Conservation (phyloP, 2,888 invertebrate genomes). For the Aspidiotus rigidus region DNA sequence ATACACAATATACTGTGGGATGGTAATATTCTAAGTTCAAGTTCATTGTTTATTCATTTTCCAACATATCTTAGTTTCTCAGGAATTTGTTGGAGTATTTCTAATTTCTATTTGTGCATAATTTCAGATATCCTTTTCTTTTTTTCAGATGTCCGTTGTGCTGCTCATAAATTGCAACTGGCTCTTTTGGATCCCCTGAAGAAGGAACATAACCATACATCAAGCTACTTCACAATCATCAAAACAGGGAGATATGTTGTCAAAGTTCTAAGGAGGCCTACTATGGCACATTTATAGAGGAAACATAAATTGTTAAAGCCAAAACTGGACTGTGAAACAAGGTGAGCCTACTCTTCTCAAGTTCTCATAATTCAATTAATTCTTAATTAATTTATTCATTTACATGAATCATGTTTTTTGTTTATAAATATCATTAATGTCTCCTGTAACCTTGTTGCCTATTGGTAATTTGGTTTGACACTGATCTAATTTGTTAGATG, state of each 20-base stretch:
- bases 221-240: neutral
- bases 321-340: neutral
- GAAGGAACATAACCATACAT: neutral
- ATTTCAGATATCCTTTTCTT: too few relatives aligned
- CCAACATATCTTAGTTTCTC: too few relatives aligned
- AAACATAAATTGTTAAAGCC: neutral
- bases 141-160: neutral
- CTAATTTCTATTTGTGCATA: too few relatives aligned
- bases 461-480: neutral
- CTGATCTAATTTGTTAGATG: neutral
- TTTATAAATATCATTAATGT: too few relatives aligned
- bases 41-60: neutral
- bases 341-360: too few relatives aligned
- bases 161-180: neutral
- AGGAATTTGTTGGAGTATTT: too few relatives aligned
- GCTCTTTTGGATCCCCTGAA: neutral
- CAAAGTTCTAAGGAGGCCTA: neutral
- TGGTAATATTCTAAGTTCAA: neutral
- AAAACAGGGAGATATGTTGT: neutral
- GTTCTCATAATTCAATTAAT: too few relatives aligned
- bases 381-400: too few relatives aligned
- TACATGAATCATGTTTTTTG: too few relatives aligned
- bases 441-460: too few relatives aligned
- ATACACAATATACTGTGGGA: neutral
- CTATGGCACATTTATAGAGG: neutral